A percentile compares a stretch with the other conserved stretches of the same genome.
Evolutionary conservation across 2,113 vertebrate genomes (phyloP).

Genomic region (Nycticorax nycticorax): DNA sequence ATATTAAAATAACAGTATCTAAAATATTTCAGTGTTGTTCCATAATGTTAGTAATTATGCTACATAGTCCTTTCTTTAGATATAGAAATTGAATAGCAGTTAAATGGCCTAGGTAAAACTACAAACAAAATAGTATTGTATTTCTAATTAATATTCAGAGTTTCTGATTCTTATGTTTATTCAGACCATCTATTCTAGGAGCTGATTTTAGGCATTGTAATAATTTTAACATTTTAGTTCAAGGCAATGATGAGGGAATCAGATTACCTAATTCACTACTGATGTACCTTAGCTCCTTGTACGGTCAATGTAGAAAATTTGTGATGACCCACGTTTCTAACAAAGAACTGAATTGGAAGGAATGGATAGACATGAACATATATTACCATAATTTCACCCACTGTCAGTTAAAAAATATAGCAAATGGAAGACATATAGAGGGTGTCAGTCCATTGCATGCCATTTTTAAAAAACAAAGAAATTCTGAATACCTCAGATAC

Average conservation of each 20-base stretch:
- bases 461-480: not conserved
- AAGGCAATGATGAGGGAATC: not conserved
- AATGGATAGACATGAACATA: not conserved
- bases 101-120: not conserved
- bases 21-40: not conserved
- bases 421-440: not conserved
- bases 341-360: not conserved
- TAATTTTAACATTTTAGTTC: not conserved
- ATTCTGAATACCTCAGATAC: not conserved
- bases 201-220: not conserved
- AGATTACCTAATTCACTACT: not conserved
- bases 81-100: not conserved
- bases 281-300: not conserved
- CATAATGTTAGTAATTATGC: not conserved
- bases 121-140: not conserved
- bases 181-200: not conserved
- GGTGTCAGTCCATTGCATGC: not conserved
- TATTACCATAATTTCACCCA: not conserved
- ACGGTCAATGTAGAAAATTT: not conserved
- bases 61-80: not conserved
- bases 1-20: not conserved
- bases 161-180: not conserved
- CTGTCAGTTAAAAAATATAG: not conserved
- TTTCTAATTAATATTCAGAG: not conserved
- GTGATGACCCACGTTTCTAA: not conserved